Evolutionary conservation across 1,140 invertebrate genomes (phyloP), one percentile per base, ranked within the genome.

Genomic region (Drosophila nebulosa): DNA sequence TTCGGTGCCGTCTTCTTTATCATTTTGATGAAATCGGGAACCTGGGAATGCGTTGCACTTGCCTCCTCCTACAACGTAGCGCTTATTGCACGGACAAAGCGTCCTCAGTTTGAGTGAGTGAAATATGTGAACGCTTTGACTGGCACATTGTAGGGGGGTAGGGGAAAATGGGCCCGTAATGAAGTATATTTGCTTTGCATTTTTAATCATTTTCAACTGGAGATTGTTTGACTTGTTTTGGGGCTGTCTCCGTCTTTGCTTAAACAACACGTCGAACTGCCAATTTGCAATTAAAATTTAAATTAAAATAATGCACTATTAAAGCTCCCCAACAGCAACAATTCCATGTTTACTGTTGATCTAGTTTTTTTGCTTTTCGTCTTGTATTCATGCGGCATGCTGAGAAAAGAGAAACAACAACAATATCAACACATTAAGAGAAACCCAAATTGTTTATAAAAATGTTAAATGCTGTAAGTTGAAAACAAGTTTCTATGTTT

Each of bases 221-320:
- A 56, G 36, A 9, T 30, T 30, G 6, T 0, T 32, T 10, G 30
- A 12, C 10, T 10, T 24, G 24, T 24, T 24, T 24, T 24, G 24
- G 24, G 4, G 24, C n/a, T n/a, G n/a, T n/a, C n/a, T n/a, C n/a
- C 7, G 27, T 66, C 50, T 9, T 60, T 50, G 64, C 55, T 39
- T 39, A 60, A 53, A 42, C 63, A 65, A 69, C 66, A 70, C 52
- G 62, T 55, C 35, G 32, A 27, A 50, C 55, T 55, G 61, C 50
- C 70, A 69, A 88, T 88, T 83, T 88, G 83, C 83, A 88, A 88
- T 88, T 88, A 88, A 88, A 88, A 88, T 86, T 80, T 66, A 85
- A 86, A 81, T 78, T 66, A 88, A 85, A 78, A 79, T 83, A 76
- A 83, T 78, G 57, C 81, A 81, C 78, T 76, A 78, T 88, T 70